These are phyloP conservation scores for Listronotus bonariensis DNA, from an alignment of 1,140 invertebrate species.

Conservation along the genomic window DNA sequence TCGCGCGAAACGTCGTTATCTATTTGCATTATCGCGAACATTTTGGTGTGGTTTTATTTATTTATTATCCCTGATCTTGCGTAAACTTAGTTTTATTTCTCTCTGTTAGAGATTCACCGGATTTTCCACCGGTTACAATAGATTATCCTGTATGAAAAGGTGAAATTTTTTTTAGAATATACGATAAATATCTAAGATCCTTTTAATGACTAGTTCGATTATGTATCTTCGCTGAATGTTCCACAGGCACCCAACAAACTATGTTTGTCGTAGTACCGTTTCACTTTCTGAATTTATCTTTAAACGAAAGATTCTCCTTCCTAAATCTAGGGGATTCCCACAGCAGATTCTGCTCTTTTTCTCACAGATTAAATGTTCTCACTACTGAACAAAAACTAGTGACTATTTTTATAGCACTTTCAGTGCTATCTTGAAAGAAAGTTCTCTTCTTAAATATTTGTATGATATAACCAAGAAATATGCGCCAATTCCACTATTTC, in stretches of 20 bases:
- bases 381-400: too few relatives aligned
- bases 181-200: too few relatives aligned
- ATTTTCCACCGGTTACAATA: slow-evolving; percentile 8
- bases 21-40: slow-evolving; percentile 87
- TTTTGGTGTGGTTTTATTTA: slow-evolving; percentile 59
- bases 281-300: neutral
- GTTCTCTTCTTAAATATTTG: too few relatives aligned
- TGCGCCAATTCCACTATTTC: neutral
- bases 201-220: too few relatives aligned
- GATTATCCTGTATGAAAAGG: neutral
- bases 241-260: too few relatives aligned
- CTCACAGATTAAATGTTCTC: too few relatives aligned
- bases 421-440: too few relatives aligned
- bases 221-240: too few relatives aligned
- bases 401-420: too few relatives aligned
- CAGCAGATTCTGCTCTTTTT: too few relatives aligned
- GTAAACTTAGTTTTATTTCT: slow-evolving; percentile 7
- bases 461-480: slow-evolving; percentile 11
- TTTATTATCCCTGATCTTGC: slow-evolving; percentile 2
- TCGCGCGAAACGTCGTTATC: slow-evolving; percentile 87
- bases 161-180: slow-evolving; percentile 12
- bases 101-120: slow-evolving; percentile 14
- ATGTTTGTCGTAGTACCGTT: neutral
- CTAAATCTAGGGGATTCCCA: too few relatives aligned
- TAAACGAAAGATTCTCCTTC: too few relatives aligned